A percentile compares a stretch with the other conserved stretches of the same genome.
These are phyloP conservation scores for Gastrophysa polygoni DNA, from an alignment of 2,888 invertebrate genomes.

Conservation along the genomic window DNA sequence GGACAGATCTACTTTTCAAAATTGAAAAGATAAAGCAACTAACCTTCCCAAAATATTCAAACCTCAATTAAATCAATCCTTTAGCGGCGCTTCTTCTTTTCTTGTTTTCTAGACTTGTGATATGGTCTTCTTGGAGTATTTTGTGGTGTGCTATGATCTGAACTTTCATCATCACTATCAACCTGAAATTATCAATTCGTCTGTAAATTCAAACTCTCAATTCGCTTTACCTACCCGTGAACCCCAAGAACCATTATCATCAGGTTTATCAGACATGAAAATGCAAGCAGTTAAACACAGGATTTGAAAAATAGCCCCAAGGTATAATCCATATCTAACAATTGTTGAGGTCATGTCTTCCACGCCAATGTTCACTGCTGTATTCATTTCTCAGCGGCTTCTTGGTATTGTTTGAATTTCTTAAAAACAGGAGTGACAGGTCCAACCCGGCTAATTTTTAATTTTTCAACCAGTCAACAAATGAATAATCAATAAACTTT, in stretches of 20 bases:
- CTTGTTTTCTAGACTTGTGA: conserved; percentile 68
- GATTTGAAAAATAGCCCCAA: conserved; percentile 88
- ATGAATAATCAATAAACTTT: no score
- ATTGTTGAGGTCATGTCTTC: conserved; percentile 77
- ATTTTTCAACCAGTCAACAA: no score
- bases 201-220: neutral
- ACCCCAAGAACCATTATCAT: conserved; percentile 53
- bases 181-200: conserved; percentile 51
- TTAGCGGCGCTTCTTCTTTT: conserved; percentile 74
- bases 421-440: no score
- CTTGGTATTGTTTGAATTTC: no score
- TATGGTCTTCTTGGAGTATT: conserved; percentile 70
- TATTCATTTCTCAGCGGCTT: conserved; percentile 53
- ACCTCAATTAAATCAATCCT: conserved; percentile 28
- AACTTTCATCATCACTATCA: conserved; percentile 77
- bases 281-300: conserved; percentile 83
- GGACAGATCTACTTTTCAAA: no score
- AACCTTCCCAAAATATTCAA: no score
- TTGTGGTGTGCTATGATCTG: conserved; percentile 74
- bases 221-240: conserved; percentile 57
- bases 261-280: conserved; percentile 71
- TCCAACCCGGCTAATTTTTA: no score
- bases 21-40: no score
- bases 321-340: conserved; percentile 79
- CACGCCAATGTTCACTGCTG: conserved; percentile 62